phyloP scores from a whole-genome alignment of 2,113 vertebrate species.

The Albula goreensis region DNA sequence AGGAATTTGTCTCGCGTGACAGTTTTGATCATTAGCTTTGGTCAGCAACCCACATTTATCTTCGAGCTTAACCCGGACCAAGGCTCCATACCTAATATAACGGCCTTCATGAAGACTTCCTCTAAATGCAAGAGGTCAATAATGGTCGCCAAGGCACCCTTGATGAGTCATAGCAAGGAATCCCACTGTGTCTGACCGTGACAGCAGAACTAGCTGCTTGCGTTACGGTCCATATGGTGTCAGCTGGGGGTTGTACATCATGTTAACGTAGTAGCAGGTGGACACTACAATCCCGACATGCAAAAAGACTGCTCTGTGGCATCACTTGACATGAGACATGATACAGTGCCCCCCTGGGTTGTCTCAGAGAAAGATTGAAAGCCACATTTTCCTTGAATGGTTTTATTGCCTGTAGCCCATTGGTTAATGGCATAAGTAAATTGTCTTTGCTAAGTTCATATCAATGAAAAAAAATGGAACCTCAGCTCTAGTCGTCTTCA shows the following conservation, averaged over 20 bases:
- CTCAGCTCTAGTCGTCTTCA: neutral
- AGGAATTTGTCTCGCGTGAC: neutral
- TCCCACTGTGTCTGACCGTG: conserved; percentile 48
- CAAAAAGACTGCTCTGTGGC: neutral
- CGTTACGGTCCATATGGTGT: conserved; percentile 52
- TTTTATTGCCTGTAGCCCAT: neutral
- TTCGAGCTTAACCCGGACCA: conserved; percentile 24
- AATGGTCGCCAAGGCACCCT: conserved; percentile 39
- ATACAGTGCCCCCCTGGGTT: neutral
- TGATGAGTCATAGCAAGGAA: conserved; percentile 45
- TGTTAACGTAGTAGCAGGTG: neutral
- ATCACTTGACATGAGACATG: neutral
- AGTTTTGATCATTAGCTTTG: neutral
- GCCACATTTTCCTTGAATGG: neutral
- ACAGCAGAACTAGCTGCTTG: conserved; percentile 56
- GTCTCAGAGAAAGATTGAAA: neutral
- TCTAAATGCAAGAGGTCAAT: neutral
- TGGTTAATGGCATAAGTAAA: neutral
- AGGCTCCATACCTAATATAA: conserved; percentile 8
- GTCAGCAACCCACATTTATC: neutral
- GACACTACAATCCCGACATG: neutral
- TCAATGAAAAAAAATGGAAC: neutral
- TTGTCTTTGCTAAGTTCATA: neutral
- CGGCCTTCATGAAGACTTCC: neutral
- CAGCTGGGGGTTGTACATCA: conserved; percentile 37